Percentiles rank a stretch among this genome's conserved stretches.
Conservation (phyloP, 2,888 invertebrate species). For the Actias luna region DNA sequence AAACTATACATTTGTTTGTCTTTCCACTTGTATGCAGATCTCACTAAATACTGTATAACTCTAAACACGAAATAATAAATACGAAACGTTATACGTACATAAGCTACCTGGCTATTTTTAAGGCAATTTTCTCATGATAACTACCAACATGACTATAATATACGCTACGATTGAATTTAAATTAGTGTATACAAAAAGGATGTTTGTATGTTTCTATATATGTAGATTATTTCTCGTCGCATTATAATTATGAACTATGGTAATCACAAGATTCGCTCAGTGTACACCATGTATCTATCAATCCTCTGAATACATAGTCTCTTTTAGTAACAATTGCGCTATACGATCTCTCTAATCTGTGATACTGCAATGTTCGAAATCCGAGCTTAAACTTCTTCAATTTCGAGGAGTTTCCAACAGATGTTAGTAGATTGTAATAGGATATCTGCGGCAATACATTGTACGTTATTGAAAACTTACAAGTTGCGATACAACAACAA, state of each 20-base stretch:
- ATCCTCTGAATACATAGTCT: neutral
- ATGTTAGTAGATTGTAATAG: neutral
- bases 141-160: too few species aligned
- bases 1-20: too few species aligned
- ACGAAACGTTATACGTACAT: too few species aligned
- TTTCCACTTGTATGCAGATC: too few species aligned
- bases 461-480: slow-evolving; percentile 1
- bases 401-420: neutral
- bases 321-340: neutral
- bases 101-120: too few species aligned
- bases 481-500: slow-evolving; percentile 3
- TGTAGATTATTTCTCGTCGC: neutral
- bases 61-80: too few species aligned
- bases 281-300: neutral
- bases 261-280: neutral
- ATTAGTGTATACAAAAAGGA: too few species aligned
- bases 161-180: too few species aligned
- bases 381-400: neutral
- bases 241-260: neutral
- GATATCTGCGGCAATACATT: neutral
- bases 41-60: too few species aligned
- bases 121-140: too few species aligned
- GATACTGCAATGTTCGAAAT: slow-evolving; percentile 4
- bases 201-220: too few species aligned
- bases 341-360: neutral